These are phyloP conservation scores for Tichodroma muraria DNA, from an alignment of 2,113 vertebrate genomes.

Conservation along the genomic window DNA sequence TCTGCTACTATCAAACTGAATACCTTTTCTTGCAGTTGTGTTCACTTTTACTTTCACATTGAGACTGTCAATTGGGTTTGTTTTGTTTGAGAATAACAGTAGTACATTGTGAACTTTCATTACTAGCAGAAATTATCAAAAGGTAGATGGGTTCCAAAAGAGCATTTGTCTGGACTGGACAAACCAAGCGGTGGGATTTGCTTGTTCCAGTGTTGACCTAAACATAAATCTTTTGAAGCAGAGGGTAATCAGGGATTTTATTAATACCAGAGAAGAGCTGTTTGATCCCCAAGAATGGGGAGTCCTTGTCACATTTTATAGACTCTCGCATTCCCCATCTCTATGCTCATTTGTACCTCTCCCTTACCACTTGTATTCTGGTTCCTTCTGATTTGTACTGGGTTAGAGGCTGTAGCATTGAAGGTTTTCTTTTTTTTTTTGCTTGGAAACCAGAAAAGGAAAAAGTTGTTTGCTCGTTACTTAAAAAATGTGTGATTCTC, in stretches of 20 bases:
- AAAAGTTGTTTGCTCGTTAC: not conserved
- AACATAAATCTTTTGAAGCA: not conserved
- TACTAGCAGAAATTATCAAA: not conserved
- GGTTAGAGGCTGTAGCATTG: not conserved
- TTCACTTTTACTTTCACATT: not conserved
- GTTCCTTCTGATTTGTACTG: not conserved
- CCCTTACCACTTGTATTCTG: not conserved
- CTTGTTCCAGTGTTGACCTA: not conserved
- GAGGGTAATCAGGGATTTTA: not conserved
- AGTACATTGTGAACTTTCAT: not conserved
- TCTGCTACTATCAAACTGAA: not conserved
- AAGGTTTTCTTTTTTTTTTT: not conserved
- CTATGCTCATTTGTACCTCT: fast-evolving
- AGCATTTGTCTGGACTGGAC: not conserved
- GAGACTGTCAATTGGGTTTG: not conserved
- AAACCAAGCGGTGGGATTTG: not conserved
- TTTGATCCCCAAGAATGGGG: not conserved
- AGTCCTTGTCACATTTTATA: not conserved
- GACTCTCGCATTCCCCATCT: not conserved
- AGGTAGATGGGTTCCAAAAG: not conserved
- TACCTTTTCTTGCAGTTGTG: not conserved
- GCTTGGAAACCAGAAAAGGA: not conserved
- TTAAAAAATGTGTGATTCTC: not conserved
- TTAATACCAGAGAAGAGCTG: not conserved
- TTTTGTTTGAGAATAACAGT: not conserved